Evolutionary conservation across 2,797 vertebrate genomes (phyloP).

Genomic region (Garrulus glandarius): DNA sequence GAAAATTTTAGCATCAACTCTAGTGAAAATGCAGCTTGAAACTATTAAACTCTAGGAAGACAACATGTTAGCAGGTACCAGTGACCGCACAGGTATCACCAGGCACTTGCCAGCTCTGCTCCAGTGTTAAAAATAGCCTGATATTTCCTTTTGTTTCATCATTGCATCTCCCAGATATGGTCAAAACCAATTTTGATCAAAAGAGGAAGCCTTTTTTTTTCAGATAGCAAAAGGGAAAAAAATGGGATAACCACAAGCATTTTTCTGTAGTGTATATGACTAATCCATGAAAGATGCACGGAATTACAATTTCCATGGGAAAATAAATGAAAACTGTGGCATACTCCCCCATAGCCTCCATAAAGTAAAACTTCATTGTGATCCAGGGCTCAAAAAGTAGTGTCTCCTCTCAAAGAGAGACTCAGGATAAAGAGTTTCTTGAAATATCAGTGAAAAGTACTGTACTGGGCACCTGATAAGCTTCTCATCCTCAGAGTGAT

Average conservation of each 20-base stretch:
- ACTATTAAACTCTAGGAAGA: neutral
- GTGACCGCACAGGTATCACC: neutral
- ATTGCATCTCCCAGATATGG: neutral
- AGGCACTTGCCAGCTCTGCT: neutral
- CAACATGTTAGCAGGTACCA: neutral
- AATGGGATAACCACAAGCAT: neutral
- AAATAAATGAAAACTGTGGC: neutral
- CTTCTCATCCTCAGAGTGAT: neutral
- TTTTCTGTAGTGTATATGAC: neutral
- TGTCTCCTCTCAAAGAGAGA: neutral
- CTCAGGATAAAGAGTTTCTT: neutral
- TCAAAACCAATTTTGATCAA: neutral
- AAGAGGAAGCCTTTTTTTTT: neutral
- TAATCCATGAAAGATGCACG: neutral
- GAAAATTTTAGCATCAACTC: neutral
- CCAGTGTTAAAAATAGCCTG: neutral
- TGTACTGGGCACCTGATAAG: neutral
- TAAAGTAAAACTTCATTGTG: neutral
- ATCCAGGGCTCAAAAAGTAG: neutral
- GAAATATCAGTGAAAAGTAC: neutral
- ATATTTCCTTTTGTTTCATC: neutral
- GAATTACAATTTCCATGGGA: neutral
- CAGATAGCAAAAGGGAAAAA: neutral
- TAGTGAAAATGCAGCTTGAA: neutral
- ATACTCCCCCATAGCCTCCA: neutral